phyloP scores from a whole-genome alignment of 2,113 vertebrate species.

The Lepus timidus region DNA sequence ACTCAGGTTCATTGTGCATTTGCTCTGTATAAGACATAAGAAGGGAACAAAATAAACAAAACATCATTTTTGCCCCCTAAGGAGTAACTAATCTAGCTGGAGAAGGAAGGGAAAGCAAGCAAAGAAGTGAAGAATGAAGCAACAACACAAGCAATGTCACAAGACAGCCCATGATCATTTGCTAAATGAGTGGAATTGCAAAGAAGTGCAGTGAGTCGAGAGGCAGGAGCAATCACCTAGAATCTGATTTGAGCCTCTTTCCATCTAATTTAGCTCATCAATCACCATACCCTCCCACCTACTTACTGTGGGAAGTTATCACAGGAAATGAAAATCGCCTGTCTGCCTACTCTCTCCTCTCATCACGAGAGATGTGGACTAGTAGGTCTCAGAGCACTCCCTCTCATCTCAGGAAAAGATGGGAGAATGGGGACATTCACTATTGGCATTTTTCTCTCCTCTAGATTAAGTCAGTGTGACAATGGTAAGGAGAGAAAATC shows the following conservation, averaged over 20 bases:
- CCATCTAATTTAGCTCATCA: slow-evolving; percentile 80
- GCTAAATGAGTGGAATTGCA: slow-evolving; percentile 70
- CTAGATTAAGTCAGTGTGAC: not conserved
- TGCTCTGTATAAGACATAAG: not conserved
- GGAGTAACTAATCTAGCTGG: not conserved
- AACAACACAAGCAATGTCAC: slow-evolving; percentile 65
- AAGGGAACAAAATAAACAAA: not conserved
- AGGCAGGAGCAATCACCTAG: slow-evolving; percentile 75
- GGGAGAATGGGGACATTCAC: not conserved
- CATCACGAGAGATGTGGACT: not conserved
- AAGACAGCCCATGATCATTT: slow-evolving; percentile 71
- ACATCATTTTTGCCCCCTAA: slow-evolving; percentile 4
- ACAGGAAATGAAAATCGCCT: slow-evolving; percentile 70
- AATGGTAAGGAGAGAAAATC: no score
- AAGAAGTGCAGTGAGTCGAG: slow-evolving; percentile 59
- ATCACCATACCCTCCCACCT: slow-evolving; percentile 73
- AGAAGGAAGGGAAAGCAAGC: not conserved
- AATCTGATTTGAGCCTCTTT: slow-evolving; percentile 78
- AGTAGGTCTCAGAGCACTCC: slow-evolving; percentile 19
- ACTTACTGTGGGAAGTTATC: slow-evolving; percentile 71
- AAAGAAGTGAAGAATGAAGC: slow-evolving; percentile 54
- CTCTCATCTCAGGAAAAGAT: not conserved
- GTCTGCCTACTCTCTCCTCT: slow-evolving; percentile 64
- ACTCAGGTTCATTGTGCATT: not conserved
- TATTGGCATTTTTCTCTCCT: not conserved